Base-by-base conservation (phyloP, 1,140 invertebrate genomes). In the Camponotus vicinus region DNA sequence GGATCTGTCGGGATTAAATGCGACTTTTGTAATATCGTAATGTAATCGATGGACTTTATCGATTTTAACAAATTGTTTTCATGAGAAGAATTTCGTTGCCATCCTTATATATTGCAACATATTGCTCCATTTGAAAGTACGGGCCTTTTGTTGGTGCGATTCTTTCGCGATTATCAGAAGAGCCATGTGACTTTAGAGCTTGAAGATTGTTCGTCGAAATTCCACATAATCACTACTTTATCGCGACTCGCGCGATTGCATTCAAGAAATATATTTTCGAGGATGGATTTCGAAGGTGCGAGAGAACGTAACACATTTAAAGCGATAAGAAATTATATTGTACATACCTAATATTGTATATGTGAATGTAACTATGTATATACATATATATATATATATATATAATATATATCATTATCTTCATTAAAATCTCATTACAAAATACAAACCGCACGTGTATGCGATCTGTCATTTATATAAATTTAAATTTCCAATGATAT, bases 331-430 rank as follows among this genome's bases (percentile, higher is more conserved):
- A 82, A 82, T 59, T 71, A 37, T 82, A 90, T 64, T 91, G 87
- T 90, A 90, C 76, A 91, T 89, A 90, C 64, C 76, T 75, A 73
- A 77, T 87, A 87, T 66, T 92, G 91, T 91, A 92, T 89, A 92
- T 92, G 90, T 89, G 86, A 89, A 70, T 92, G 91, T 92, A 92
- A 91, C 90, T 92, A 90, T 92, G 91, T 92, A 92, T 92, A 92
- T 92, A 90, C 92, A 90, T 92, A 92, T 92, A 92, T 92, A 92
- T 8, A 11, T 92, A 90, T 92, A 90, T 92, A 92, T 92, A 92
- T 92, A 92, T 8, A 11, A 66, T 40, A 67, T 64, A 70, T 52
- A 70, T 21, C 34, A 57, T 76, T 85, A 89, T 90, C 83, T 63
- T 87, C 86, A 91, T 92, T 90, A 92, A 92, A 91, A 85, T 64